Evolutionary conservation across 2,888 invertebrate species (phyloP), one percentile per base, ranked within the genome.

Genomic region (Melikaiella ostensackeni): DNA sequence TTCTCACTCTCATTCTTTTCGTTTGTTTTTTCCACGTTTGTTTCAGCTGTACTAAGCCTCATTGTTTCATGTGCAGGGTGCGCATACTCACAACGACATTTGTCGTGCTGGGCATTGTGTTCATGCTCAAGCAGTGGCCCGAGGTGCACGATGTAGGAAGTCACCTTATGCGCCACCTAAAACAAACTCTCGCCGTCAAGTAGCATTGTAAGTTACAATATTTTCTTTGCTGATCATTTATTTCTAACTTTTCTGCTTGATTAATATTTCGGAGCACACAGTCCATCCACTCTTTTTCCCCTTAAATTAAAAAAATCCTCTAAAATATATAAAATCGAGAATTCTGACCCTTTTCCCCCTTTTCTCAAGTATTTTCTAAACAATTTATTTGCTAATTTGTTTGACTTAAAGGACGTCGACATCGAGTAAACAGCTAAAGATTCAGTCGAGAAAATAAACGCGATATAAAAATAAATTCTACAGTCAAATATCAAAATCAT

Each of bases 61-160:
- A 89, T 91, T 91, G 88, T 90, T 91, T 89, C 89, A 88, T 88
- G 93, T 93, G 75, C 93, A 97, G 97, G 93, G 96, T 97, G 87
- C 95, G 97, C 88, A 96, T 97, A 86, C 92, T 97, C 89, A 97
- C 97, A 81, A 97, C 97, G 76, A 95, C 96, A 88, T 91, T 96
- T 84, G 95, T 96, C 84, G 95, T 97, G 81, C 94, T 97, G 92
- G 93, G 96, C 77, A 95, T 96, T 86, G 95, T 97, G 86, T 95
- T 97, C 93, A 95, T 97, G 85, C 94, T 97, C 90, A 95, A 96
- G 89, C 97, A 97, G 90, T 97, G 97, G 97, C 97, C 97, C 76
- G 97, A 97, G 91, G 95, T 97, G 85, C 94, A 95, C 90, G 96
- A 96, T 88, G 95, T 97, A 83, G 96, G 96, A 27, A 95, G 95